phyloP scores from a whole-genome alignment of 92 coral and sea anemone species.

The Zoanthus sociatus region DNA sequence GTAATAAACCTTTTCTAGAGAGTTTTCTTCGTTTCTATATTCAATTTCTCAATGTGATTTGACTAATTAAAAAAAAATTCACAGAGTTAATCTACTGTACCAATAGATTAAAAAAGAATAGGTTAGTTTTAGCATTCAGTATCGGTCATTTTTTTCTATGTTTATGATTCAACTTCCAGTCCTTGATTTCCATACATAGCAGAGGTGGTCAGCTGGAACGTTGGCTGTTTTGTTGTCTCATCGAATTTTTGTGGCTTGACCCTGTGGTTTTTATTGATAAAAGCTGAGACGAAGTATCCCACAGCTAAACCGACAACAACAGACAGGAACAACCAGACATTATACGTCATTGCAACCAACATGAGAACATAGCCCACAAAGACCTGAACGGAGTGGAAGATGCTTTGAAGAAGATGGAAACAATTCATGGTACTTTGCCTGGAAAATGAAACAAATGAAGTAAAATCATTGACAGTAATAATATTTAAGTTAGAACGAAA shows the following conservation, averaged over 20 bases:
- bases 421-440: not conserved
- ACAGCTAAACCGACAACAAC: conserved; percentile 21
- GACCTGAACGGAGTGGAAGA: conserved; percentile 28
- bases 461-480: too few species aligned
- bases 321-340: conserved; percentile 25
- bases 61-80: too few species aligned
- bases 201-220: conserved; percentile 14
- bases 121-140: too few species aligned
- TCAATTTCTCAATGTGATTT: too few species aligned
- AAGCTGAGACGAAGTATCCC: conserved; percentile 34
- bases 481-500: too few species aligned
- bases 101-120: too few species aligned
- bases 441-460: not conserved
- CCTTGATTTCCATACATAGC: conserved; percentile 1
- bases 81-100: too few species aligned
- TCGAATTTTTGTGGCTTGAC: not conserved
- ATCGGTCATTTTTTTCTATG: too few species aligned
- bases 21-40: too few species aligned
- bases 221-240: not conserved
- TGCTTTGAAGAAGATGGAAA: conserved; percentile 23
- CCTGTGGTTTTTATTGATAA: not conserved
- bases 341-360: conserved; percentile 48
- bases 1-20: too few species aligned
- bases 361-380: conserved; percentile 22
- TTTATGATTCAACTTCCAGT: not conserved